Conservation (phyloP, 2,797 vertebrate genomes). For the Sebastes nivosus region DNA sequence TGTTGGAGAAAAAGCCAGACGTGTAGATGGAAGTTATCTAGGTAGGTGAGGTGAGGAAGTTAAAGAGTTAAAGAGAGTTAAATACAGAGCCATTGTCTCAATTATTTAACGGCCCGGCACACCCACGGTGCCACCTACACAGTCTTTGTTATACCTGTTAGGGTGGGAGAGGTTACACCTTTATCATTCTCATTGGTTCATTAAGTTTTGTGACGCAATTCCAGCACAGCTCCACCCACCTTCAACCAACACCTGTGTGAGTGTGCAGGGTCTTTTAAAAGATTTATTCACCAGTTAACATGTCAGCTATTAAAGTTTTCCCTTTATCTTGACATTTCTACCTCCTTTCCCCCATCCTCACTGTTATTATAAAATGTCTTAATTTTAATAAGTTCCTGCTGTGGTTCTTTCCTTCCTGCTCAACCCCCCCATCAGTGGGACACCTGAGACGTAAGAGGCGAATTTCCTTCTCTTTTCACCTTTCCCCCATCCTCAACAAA, state of each 20-base stretch:
- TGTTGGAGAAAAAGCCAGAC: not conserved
- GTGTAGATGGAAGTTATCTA: not conserved
- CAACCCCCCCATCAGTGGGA: conserved; percentile 75
- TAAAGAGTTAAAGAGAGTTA: not conserved
- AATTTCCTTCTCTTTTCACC: conserved; percentile 92
- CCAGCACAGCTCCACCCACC: not conserved
- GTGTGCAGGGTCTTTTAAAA: not conserved
- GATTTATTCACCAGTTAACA: not conserved
- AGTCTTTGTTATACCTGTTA: not conserved
- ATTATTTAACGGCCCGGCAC: not conserved
- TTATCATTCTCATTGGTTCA: not conserved
- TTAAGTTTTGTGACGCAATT: not conserved
- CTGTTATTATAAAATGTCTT: not conserved
- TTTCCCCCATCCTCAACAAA: conserved; percentile 92
- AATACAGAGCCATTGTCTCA: not conserved
- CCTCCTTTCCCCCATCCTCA: not conserved
- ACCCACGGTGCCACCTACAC: not conserved
- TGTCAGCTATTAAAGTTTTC: not conserved
- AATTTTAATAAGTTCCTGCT: conserved; percentile 53
- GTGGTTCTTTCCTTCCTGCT: conserved; percentile 67
- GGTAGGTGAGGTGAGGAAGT: not conserved
- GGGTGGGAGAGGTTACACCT: not conserved
- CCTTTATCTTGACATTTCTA: not conserved
- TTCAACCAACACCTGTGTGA: not conserved
- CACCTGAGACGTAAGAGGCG: conserved; percentile 84